These are phyloP conservation scores for Aythya baeri DNA, from an alignment of 2,113 vertebrate species.

Conservation along the genomic window DNA sequence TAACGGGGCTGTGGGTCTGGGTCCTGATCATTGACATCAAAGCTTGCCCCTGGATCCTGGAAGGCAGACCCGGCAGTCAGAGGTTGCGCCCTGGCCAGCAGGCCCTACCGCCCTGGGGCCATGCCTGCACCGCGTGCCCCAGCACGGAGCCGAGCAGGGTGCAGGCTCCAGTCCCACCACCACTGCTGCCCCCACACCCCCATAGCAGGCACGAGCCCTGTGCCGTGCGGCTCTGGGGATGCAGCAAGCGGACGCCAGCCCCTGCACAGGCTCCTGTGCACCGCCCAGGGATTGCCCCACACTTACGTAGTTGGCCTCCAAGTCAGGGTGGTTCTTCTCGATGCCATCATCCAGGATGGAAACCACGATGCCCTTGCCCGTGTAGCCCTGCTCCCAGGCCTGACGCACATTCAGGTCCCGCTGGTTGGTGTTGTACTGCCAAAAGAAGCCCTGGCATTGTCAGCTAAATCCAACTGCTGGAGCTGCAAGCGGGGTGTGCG, in stretches of 20 bases:
- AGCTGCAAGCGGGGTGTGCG: background rate
- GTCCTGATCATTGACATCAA: constrained; percentile 96
- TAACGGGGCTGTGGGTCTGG: constrained; percentile 95
- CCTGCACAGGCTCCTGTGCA: accelerated
- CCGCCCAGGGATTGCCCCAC: accelerated
- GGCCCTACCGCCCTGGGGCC: background rate
- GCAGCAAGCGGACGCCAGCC: accelerated
- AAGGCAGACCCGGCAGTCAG: background rate
- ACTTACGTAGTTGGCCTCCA: constrained; percentile 95
- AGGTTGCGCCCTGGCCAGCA: accelerated
- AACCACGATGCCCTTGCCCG: constrained; percentile 92
- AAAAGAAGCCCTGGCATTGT: background rate
- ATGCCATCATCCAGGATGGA: constrained; percentile 98
- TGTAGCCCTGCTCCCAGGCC: constrained; percentile 94
- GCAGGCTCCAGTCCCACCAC: background rate
- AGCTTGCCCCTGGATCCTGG: constrained; percentile 93
- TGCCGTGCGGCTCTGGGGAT: accelerated
- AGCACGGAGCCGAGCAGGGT: background rate
- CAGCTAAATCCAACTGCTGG: background rate
- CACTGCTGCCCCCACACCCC: accelerated
- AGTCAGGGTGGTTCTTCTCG: constrained; percentile 96
- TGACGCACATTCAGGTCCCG: constrained; percentile 92
- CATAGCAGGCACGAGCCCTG: accelerated
- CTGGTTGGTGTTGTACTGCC: constrained; percentile 86
- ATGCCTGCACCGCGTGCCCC: accelerated